Evolutionary conservation across 2,888 invertebrate genomes (phyloP).

Genomic region (Oeneis ivallda): DNA sequence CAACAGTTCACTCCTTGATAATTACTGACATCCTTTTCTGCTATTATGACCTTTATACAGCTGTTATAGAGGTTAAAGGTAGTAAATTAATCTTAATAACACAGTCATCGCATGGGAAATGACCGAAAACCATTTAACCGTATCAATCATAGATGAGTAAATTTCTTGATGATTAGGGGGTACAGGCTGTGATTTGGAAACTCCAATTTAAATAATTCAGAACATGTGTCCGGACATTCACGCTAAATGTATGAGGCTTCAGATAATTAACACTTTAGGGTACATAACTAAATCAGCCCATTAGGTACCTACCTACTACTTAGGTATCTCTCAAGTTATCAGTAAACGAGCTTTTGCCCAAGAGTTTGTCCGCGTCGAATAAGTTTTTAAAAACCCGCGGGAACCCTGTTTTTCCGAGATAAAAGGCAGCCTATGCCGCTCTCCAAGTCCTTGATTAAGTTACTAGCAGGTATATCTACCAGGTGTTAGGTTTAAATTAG

Average conservation of each 20-base stretch:
- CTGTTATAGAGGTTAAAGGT: slow-evolving; percentile 42
- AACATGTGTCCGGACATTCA: slow-evolving; percentile 30
- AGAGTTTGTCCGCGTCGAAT: no score
- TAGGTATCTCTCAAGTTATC: no score
- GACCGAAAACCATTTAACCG: slow-evolving; percentile 73
- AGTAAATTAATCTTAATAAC: slow-evolving; percentile 54
- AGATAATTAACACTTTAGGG: slow-evolving; percentile 14
- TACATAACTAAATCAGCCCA: background rate
- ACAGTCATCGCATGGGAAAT: slow-evolving; percentile 66
- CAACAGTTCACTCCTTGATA: slow-evolving; percentile 72
- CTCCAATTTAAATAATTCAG: slow-evolving; percentile 61
- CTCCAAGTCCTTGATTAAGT: no score
- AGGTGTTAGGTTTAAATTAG: no score
- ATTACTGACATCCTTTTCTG: slow-evolving; percentile 51
- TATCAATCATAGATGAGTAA: slow-evolving; percentile 73
- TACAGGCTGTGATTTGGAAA: slow-evolving; percentile 66
- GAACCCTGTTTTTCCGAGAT: no score
- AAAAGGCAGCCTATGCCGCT: no score
- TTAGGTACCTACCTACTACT: no score
- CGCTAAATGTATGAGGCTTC: slow-evolving; percentile 5
- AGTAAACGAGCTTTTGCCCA: no score
- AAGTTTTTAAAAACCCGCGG: no score
- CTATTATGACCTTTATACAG: slow-evolving; percentile 44
- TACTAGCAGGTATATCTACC: no score
- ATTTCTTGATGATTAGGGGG: slow-evolving; percentile 68